Conservation (phyloP, 1,140 invertebrate genomes). For the Cherax destructor region DNA sequence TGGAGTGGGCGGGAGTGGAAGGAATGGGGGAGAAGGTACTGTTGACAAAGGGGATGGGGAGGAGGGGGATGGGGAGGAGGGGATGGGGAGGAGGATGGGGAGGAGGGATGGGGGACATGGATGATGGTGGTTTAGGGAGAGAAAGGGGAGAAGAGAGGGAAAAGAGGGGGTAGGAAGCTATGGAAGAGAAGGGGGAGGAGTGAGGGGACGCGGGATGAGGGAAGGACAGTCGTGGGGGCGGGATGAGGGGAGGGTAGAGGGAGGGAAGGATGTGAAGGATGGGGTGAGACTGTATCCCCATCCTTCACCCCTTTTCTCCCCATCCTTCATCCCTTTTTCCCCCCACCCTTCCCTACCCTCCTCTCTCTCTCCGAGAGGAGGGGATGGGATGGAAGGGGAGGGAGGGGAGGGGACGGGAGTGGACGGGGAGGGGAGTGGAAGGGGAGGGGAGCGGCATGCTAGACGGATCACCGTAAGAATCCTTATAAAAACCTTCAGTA, state of each 20-base stretch:
- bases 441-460: background rate
- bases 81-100: too few relatives aligned
- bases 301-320: background rate
- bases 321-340: too few relatives aligned
- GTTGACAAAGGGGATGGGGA: too few relatives aligned
- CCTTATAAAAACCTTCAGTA: conserved; percentile 27
- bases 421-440: background rate
- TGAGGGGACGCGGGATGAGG: background rate
- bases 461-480: conserved; percentile 51
- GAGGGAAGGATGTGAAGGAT: background rate
- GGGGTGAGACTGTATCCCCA: background rate
- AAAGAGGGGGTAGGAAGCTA: too few relatives aligned
- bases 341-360: too few relatives aligned
- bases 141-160: too few relatives aligned
- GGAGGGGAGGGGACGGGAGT: background rate
- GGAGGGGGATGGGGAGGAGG: too few relatives aligned
- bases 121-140: too few relatives aligned
- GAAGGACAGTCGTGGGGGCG: too few relatives aligned
- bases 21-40: too few relatives aligned
- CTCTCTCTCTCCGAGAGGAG: background rate
- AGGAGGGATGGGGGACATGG: too few relatives aligned
- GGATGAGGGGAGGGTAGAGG: background rate
- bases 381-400: background rate
- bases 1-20: too few relatives aligned
- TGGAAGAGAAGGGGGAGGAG: background rate